phyloP scores from a whole-genome alignment of 2,888 invertebrate genomes.

The Cerastis leucographa region DNA sequence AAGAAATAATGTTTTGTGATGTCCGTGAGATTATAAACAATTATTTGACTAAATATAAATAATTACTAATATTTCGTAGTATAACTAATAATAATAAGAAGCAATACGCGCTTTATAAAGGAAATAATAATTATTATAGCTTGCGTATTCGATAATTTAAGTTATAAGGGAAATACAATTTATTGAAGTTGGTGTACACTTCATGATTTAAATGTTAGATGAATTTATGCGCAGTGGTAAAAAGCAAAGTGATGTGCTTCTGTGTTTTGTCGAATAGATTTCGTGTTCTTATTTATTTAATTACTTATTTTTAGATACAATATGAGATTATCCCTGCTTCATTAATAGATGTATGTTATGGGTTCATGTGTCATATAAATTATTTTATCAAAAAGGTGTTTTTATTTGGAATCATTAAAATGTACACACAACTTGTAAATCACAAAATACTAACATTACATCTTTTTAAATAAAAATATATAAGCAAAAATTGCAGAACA shows the following conservation, averaged over 20 bases:
- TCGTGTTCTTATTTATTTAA: slow-evolving; percentile 12
- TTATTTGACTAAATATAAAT: slow-evolving; percentile 75
- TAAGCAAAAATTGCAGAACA: slow-evolving; percentile 33
- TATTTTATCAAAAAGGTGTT: slow-evolving; percentile 1
- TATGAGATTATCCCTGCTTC: slow-evolving; percentile 38
- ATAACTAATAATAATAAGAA: slow-evolving; percentile 66
- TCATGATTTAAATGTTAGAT: slow-evolving; percentile 45
- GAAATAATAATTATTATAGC: slow-evolving; percentile 58
- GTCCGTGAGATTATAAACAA: slow-evolving; percentile 72
- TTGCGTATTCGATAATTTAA: slow-evolving; percentile 58
- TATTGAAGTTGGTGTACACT: slow-evolving; percentile 64
- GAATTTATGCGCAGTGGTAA: background rate
- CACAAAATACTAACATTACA: slow-evolving; percentile 69
- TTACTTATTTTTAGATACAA: slow-evolving; percentile 7
- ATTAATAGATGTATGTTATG: slow-evolving; percentile 19
- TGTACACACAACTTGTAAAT: slow-evolving; percentile 67
- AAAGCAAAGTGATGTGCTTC: background rate
- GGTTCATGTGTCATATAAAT: background rate
- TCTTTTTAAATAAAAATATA: slow-evolving; percentile 59
- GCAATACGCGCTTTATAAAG: slow-evolving; percentile 62
- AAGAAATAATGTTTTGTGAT: slow-evolving; percentile 48
- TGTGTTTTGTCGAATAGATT: background rate
- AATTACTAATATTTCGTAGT: slow-evolving; percentile 68
- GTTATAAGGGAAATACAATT: slow-evolving; percentile 60
- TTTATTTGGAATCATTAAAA: slow-evolving; percentile 55